Evolutionary conservation across 2,113 vertebrate genomes (phyloP).

Genomic region (Myrmecobius fasciatus): DNA sequence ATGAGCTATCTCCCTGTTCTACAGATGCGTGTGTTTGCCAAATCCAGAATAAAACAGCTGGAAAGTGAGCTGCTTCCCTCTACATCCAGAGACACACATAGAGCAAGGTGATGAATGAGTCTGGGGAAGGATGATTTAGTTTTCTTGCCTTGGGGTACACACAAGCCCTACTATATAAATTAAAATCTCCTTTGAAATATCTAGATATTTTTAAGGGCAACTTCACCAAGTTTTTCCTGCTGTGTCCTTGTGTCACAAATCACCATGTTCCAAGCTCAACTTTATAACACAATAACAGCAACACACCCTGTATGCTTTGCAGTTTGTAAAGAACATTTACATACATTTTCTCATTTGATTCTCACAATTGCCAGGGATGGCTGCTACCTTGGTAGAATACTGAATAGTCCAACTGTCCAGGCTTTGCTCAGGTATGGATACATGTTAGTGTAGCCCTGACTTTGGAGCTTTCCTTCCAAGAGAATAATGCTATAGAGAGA

Average conservation of each 20-base stretch:
- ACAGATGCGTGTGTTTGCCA: slow-evolving; percentile 70
- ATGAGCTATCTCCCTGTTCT: slow-evolving; percentile 67
- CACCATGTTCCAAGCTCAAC: slow-evolving; percentile 20
- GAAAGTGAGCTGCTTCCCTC: slow-evolving; percentile 56
- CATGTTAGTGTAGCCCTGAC: background rate
- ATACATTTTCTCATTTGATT: background rate
- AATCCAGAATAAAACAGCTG: slow-evolving; percentile 60
- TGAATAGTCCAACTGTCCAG: background rate
- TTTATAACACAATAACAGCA: background rate
- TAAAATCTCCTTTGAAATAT: slow-evolving; percentile 70
- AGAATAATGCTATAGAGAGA: background rate
- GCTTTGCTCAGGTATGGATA: background rate
- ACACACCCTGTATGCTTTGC: background rate
- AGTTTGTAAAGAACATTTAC: background rate
- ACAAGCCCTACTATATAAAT: slow-evolving; percentile 73
- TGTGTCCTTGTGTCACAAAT: slow-evolving; percentile 55
- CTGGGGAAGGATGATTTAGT: slow-evolving; percentile 75
- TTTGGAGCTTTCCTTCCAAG: background rate
- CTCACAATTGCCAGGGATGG: background rate
- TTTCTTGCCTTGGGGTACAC: slow-evolving; percentile 63
- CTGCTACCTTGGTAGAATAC: background rate
- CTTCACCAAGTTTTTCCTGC: slow-evolving; percentile 65
- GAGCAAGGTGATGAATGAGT: slow-evolving; percentile 75
- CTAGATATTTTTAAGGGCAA: slow-evolving; percentile 76
- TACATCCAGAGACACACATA: slow-evolving; percentile 48